Base-by-base conservation (phyloP, 2,888 invertebrate genomes). In the Syrista parreyssii region DNA sequence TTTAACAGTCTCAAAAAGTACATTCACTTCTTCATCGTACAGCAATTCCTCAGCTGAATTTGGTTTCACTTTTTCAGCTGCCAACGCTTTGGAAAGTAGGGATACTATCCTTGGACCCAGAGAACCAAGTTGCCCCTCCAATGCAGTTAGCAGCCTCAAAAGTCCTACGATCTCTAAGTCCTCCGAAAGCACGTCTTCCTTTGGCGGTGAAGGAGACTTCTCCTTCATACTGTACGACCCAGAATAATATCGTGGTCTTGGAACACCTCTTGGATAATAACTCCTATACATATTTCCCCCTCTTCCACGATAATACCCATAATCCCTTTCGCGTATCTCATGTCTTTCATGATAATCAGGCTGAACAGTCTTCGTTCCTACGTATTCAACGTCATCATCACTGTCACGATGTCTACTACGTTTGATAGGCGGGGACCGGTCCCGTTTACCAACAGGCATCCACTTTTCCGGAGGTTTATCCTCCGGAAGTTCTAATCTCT, bases 51-150 rank as follows among this genome's bases (percentile, higher is more conserved):
- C 96, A 0, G 96, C 95, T 3, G 96, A 95, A 90, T 96, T 96
- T 0, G 95, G 89, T 77, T 90, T 90, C 35, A 93, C 93, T 91
- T 96, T 97, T 87, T 97, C 97, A 92, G 97, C 94, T 68, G 95
- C 95, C 73, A 97, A 90, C 0, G 97, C 97, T 79, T 95, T 95
- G 0, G 95, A 95, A n/a, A 97, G 92, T 81, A 97, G 89, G 79
- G 95, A 95, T 0, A 96, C 94, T 23, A 97, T 93, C 91, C 95
- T 96, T 0, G 97, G 97, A 0, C 97, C 97, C 11, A 97, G 92
- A 68, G 96, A 96, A n/a, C 97, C 97, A 75, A 97, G 92, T 87
- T 96, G 95, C 84, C 95, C 95, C 89, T 97, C 97, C 9, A 97
- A 92, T 0, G 97, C 97, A 0, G 96, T 96, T 0, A 97, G 92